These are phyloP conservation scores for Hormiphora californensis DNA, from an alignment of 37 sponge, comb jelly and placozoan genomes.

Conservation along the genomic window DNA sequence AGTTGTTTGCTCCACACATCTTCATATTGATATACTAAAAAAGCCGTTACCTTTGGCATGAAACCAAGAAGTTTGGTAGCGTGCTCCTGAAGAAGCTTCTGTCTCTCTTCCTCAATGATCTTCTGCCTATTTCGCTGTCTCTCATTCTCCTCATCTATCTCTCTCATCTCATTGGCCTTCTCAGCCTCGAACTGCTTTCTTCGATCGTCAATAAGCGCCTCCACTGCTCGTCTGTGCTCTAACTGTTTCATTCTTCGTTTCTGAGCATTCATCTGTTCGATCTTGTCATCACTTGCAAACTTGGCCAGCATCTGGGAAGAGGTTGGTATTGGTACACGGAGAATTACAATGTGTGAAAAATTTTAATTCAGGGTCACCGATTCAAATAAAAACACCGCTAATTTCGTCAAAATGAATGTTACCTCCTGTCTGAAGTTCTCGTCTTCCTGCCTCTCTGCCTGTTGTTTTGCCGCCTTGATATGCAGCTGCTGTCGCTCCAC, in stretches of 20 bases:
- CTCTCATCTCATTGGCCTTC: slow-evolving; percentile 62
- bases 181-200: slow-evolving; percentile 66
- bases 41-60: slow-evolving; percentile 70
- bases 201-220: slow-evolving; percentile 80
- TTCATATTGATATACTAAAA: not conserved
- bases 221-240: slow-evolving; percentile 90
- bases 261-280: slow-evolving; percentile 96
- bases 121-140: slow-evolving; percentile 58
- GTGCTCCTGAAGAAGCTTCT: slow-evolving; percentile 83
- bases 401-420: not conserved
- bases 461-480: slow-evolving; percentile 62
- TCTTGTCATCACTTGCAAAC: slow-evolving; percentile 92
- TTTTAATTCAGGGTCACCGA: not conserved
- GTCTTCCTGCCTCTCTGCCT: slow-evolving; percentile 76
- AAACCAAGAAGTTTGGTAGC: slow-evolving; percentile 86
- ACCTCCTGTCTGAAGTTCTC: slow-evolving; percentile 73
- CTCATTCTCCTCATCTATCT: slow-evolving; percentile 75
- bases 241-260: slow-evolving; percentile 93
- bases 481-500: slow-evolving; percentile 72
- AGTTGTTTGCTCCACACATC: not conserved
- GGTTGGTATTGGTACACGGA: not conserved
- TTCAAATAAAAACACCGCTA: not conserved
- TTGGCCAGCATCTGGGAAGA: slow-evolving; percentile 84
- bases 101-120: slow-evolving; percentile 93
- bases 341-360: not conserved